Evolutionary conservation across 2,113 vertebrate species (phyloP).

Genomic region (Ahaetulla prasina): DNA sequence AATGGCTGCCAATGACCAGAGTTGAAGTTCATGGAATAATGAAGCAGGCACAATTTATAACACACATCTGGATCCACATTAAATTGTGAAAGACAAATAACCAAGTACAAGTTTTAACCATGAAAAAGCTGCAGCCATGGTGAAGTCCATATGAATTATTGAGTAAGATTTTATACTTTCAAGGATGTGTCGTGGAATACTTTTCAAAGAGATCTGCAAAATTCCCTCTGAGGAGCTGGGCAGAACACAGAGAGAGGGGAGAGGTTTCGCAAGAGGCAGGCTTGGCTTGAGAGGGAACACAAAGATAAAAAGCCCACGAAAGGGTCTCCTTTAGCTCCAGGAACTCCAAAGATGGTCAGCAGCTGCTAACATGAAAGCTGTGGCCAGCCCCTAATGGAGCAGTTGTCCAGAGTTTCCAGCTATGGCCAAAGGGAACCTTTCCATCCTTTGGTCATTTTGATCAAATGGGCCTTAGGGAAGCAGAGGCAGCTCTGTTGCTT

Average conservation of each 20-base stretch:
- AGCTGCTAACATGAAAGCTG: not conserved
- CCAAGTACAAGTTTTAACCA: conserved; percentile 70
- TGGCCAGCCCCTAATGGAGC: not conserved
- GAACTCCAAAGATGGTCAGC: not conserved
- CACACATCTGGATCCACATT: conserved; percentile 70
- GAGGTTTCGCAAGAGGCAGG: conserved; percentile 55
- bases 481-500: not conserved
- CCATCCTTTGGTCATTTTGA: not conserved
- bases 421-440: not conserved
- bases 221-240: conserved; percentile 75
- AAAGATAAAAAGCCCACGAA: fast-evolving
- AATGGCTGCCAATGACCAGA: conserved; percentile 40
- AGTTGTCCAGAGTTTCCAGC: not conserved
- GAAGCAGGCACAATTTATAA: conserved; percentile 76
- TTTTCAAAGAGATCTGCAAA: conserved; percentile 79
- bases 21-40: conserved; percentile 68
- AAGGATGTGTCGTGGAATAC: conserved; percentile 76
- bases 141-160: conserved; percentile 76
- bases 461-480: not conserved
- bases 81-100: conserved; percentile 76
- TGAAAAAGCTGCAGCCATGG: conserved; percentile 75
- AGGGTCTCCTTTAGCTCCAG: fast-evolving
- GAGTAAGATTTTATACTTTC: conserved; percentile 78
- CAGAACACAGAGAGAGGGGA: conserved; percentile 70
- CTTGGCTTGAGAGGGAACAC: not conserved